Evolutionary conservation across 2,113 vertebrate species (phyloP), one percentile per base, ranked within the genome.

Genomic region (Piaya cayana): DNA sequence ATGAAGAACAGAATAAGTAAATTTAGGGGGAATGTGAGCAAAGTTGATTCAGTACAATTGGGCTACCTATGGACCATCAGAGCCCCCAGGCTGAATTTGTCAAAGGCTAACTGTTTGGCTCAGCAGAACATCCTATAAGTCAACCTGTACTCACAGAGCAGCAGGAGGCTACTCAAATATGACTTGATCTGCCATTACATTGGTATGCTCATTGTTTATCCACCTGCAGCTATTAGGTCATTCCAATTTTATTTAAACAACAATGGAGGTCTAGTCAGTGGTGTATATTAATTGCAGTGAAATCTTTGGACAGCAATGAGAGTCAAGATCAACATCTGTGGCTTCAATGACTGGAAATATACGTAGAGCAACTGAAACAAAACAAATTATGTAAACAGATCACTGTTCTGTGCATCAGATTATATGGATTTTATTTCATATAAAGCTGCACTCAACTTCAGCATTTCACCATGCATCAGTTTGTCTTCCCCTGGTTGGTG

Each of bases 11-110:
- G 27, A 86, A 53, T 2, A 67, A 19, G 8, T 17, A 58, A 81
- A 74, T 6, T 7, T 32, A 67, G 16, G 0, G 0, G 5, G 9
- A 52, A 64, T 16, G 1, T 0, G 56, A 34, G 6, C 6, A 69
- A 82, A 72, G 2, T 15, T 90, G 17, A 32, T 59, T 88, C 45
- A 52, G 55, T 23, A 6, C 13, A 8, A 5, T 30, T 80, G 12
- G 8, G 5, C 29, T 67, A 20, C 36, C 32, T 34, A 11, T 32
- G 18, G 22, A 29, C n/a, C 43, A 42, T 19, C 30, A 63, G 27
- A 18, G 12, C 5, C 25, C 25, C 27, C 4, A 6, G 37, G 10
- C 34, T 59, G 19, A 56, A 29, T 47, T 37, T 37, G 23, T n/a
- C 9, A 65, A 19, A 65, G n/a, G 11, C 18, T 62, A 5, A 26